Percentiles rank a stretch among this genome's conserved stretches.
Evolutionary conservation across 2,797 vertebrate genomes (phyloP).

Genomic region (Anguilla anguilla): DNA sequence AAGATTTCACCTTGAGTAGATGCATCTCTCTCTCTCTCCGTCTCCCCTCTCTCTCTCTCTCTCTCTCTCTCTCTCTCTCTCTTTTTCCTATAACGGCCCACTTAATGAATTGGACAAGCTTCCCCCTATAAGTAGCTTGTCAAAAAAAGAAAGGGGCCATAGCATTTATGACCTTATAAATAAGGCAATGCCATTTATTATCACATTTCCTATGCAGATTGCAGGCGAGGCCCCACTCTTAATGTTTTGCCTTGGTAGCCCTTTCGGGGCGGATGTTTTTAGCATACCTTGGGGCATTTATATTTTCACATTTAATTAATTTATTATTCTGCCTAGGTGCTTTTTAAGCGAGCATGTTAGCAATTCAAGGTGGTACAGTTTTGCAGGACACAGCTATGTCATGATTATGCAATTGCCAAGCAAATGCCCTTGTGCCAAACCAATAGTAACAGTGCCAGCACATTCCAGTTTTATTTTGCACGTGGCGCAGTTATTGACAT

Average conservation of each 20-base stretch:
- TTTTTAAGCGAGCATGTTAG: background rate
- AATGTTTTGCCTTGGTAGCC: conserved; percentile 9
- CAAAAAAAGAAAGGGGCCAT: conserved; percentile 29
- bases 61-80: background rate
- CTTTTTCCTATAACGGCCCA: background rate
- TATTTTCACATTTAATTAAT: conserved; percentile 33
- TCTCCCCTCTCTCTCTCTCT: background rate
- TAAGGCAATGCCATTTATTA: conserved; percentile 31
- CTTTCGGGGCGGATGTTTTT: conserved; percentile 11
- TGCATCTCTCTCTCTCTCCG: background rate
- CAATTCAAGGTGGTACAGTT: background rate
- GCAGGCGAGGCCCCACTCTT: conserved; percentile 11
- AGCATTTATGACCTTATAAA: conserved; percentile 35
- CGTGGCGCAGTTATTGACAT: background rate
- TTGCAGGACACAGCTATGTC: background rate
- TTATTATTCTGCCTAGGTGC: conserved; percentile 16
- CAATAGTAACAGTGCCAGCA: background rate
- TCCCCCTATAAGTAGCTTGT: conserved; percentile 21
- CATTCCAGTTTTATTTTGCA: background rate
- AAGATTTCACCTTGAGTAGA: conserved; percentile 31
- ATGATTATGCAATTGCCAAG: background rate
- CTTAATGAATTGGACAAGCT: conserved; percentile 32
- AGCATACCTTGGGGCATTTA: conserved; percentile 23
- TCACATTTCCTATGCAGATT: conserved; percentile 32
- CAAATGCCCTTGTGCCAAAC: background rate